Evolutionary conservation across 2,888 invertebrate genomes (phyloP).

Genomic region (Netelia melanura): DNA sequence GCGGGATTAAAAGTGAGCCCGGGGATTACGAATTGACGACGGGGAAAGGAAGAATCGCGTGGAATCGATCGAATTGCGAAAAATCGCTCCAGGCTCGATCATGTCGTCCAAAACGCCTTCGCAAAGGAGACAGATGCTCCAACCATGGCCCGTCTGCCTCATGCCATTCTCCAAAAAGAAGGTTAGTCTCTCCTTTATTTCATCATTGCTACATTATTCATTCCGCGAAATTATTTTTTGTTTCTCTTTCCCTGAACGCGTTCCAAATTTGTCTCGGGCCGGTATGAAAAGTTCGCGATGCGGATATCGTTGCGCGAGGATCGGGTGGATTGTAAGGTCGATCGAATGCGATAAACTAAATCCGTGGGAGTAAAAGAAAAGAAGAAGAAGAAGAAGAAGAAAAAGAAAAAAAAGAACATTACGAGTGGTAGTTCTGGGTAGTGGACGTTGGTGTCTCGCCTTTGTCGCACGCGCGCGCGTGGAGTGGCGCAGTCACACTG

Average conservation of each 20-base stretch:
- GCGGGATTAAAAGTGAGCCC: too few relatives aligned
- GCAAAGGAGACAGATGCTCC: constrained; percentile 81
- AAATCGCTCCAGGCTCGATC: background rate
- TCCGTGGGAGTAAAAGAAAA: too few relatives aligned
- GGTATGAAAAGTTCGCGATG: too few relatives aligned
- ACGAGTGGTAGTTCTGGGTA: too few relatives aligned
- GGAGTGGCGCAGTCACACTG: background rate
- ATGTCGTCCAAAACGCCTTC: constrained; percentile 70
- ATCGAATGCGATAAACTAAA: too few relatives aligned
- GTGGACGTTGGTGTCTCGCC: constrained; percentile 29
- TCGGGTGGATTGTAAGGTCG: too few relatives aligned
- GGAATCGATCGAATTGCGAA: background rate
- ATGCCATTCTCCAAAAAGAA: constrained; percentile 78
- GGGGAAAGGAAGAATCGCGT: too few relatives aligned
- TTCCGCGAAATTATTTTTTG: background rate
- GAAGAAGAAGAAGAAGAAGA: too few relatives aligned
- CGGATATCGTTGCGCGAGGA: too few relatives aligned
- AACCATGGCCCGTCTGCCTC: constrained; percentile 83
- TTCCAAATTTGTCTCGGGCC: too few relatives aligned
- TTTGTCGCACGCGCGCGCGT: constrained; percentile 52
- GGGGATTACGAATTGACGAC: too few relatives aligned
- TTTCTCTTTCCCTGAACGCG: background rate
- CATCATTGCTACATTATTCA: background rate
- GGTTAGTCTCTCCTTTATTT: constrained; percentile 75
- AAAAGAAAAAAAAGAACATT: too few relatives aligned